These are phyloP conservation scores for Acanthornis magna DNA, from an alignment of 2,797 vertebrate genomes.

Conservation along the genomic window DNA sequence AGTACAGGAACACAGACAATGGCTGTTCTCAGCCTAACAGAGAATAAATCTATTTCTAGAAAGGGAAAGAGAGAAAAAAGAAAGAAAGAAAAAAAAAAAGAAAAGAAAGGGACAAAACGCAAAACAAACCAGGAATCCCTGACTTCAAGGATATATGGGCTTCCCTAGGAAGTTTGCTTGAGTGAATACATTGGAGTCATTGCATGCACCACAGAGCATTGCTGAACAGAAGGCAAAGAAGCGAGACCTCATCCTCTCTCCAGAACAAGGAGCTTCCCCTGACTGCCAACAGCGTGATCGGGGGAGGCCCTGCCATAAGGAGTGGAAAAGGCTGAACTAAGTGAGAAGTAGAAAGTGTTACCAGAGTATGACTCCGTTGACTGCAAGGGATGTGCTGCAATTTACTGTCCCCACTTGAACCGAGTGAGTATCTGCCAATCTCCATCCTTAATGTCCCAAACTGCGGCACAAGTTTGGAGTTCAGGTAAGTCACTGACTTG, in stretches of 20 bases:
- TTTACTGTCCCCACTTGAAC: not conserved
- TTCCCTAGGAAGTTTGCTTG: conserved; percentile 9
- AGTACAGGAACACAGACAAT: not conserved
- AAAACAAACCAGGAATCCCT: not conserved
- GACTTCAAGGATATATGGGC: not conserved
- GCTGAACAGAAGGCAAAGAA: not conserved
- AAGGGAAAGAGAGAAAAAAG: not conserved
- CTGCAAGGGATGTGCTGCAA: not conserved
- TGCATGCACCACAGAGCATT: not conserved
- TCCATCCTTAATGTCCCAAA: not conserved
- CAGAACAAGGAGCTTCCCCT: not conserved
- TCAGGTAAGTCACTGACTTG: not conserved
- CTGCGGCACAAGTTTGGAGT: not conserved
- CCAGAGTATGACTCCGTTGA: not conserved
- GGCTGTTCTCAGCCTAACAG: not conserved
- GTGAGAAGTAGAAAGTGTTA: not conserved
- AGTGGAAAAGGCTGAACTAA: not conserved
- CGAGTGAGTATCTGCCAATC: not conserved
- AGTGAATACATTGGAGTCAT: not conserved
- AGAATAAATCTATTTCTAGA: not conserved
- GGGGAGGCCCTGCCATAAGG: not conserved
- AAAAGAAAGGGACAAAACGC: rapidly evolving
- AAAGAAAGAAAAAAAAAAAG: rapidly evolving
- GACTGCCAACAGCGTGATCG: not conserved
- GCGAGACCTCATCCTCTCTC: not conserved